A percentile compares a stretch with the other conserved stretches of the same genome.
Conservation (phyloP, 2,888 invertebrate species). For the Megalurothrips usitatus region DNA sequence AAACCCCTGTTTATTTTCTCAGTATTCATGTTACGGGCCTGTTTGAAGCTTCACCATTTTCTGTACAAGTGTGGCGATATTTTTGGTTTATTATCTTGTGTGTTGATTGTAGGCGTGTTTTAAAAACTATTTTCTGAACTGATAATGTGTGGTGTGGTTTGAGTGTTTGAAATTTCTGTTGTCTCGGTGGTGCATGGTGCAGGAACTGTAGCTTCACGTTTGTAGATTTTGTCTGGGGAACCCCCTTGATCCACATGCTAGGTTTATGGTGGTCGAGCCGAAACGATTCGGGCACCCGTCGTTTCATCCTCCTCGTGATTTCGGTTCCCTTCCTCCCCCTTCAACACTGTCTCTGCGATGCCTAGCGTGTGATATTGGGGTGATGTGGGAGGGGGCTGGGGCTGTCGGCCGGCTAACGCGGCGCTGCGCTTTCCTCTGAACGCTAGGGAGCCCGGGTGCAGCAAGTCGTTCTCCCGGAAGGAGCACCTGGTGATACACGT, state of each 20-base stretch:
- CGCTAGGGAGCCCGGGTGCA: constrained; percentile 36
- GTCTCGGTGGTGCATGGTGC: background rate
- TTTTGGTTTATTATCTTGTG: background rate
- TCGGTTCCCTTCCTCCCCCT: background rate
- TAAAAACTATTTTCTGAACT: background rate
- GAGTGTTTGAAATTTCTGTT: background rate
- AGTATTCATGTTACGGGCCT: background rate
- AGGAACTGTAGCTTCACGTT: background rate
- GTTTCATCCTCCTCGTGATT: background rate
- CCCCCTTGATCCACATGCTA: background rate
- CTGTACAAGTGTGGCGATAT: background rate
- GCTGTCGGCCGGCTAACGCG: constrained; percentile 2
- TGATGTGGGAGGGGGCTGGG: background rate
- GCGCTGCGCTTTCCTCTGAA: constrained; percentile 5
- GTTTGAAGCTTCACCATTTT: background rate
- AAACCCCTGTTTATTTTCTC: background rate
- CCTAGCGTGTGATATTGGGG: background rate
- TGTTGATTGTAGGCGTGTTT: background rate
- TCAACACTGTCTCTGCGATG: background rate
- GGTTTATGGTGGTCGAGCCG: no score
- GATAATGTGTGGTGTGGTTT: constrained; percentile 12
- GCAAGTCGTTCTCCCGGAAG: constrained; percentile 78
- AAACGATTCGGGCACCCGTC: no score
- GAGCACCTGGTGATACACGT: constrained; percentile 57
- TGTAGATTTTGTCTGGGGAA: background rate